Evolutionary conservation across 2,113 vertebrate species (phyloP).

Genomic region (Sylvicapra grimmia): DNA sequence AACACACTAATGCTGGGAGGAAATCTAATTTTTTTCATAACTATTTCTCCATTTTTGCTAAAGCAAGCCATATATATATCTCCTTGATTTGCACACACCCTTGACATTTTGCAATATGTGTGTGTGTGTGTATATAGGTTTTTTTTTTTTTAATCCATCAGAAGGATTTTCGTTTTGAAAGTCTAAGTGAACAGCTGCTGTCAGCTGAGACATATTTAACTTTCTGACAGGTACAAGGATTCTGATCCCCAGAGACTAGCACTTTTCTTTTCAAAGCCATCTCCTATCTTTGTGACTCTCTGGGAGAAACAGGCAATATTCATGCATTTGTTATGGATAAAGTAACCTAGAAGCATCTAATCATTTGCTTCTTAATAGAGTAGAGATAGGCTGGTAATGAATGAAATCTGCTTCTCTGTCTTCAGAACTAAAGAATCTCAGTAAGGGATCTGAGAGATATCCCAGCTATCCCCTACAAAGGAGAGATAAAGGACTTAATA

Average conservation of each 20-base stretch:
- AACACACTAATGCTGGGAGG: background rate
- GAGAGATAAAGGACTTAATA: background rate
- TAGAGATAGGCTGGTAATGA: background rate
- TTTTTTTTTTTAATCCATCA: slow-evolving; percentile 36
- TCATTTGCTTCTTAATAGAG: slow-evolving; percentile 39
- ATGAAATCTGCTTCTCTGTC: background rate
- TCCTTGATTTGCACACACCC: background rate
- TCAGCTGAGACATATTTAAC: slow-evolving; percentile 71
- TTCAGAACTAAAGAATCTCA: background rate
- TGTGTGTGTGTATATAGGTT: background rate
- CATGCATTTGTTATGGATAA: slow-evolving; percentile 41
- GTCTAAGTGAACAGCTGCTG: slow-evolving; percentile 68
- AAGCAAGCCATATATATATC: background rate
- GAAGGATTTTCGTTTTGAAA: slow-evolving; percentile 53
- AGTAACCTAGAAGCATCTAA: slow-evolving; percentile 31
- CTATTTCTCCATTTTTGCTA: background rate
- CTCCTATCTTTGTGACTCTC: slow-evolving; percentile 54
- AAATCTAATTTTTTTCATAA: background rate
- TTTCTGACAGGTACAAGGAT: slow-evolving; percentile 76
- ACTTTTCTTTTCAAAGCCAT: slow-evolving; percentile 73
- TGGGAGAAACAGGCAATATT: slow-evolving; percentile 35
- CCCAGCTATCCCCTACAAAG: background rate
- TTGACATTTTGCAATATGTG: background rate
- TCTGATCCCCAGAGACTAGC: slow-evolving; percentile 59
- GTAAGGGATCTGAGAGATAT: background rate